Base-by-base conservation (phyloP, 1,140 invertebrate genomes). In the Drosophila insularis region DNA sequence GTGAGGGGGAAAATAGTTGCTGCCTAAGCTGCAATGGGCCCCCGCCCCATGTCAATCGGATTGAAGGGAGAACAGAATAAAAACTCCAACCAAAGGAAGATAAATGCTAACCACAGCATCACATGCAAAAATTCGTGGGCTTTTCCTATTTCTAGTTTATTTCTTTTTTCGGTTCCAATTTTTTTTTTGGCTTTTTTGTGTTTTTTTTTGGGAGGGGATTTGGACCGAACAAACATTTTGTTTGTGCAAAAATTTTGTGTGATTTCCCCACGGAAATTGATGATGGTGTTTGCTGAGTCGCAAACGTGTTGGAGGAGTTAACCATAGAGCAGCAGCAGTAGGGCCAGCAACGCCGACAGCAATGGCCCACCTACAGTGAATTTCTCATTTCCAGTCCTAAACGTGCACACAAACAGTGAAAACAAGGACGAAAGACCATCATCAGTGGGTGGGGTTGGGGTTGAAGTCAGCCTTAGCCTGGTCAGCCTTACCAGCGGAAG, bases 211-310 rank as follows among this genome's bases (percentile, higher is more conserved):
- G 63, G 4, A 31, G 27, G 62, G 40, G 32, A 35, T 10, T 27
- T 27, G 32, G 1, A 74, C 58, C 74, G 63, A 72, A 73, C 80
- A 89, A 89, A 89, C 73, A 89, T 78, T 89, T 89, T 89, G 84
- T 89, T 89, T 89, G 85, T 78, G 80, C 80, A 89, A 89, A 89
- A 89, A 89, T 89, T 79, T 89, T 84, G 84, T 89, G 80, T 89
- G 85, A 89, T 89, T 89, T 89, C 84, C 84, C 85, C 74, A 89
- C 84, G 84, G 84, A 89, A 89, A 89, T 89, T 89, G 84, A 89
- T 89, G 84, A 89, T 84, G 85, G 84, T 89, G 84, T 89, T 89
- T 89, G 84, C 80, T 78, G 80, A 89, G 84, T 89, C 79, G 84
- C 84, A 87, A 87, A 87, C 84, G 84, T 87, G 84, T 89, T 84